Evolutionary conservation across 2,797 vertebrate genomes (phyloP).

Genomic region (Megaceryle alcyon): DNA sequence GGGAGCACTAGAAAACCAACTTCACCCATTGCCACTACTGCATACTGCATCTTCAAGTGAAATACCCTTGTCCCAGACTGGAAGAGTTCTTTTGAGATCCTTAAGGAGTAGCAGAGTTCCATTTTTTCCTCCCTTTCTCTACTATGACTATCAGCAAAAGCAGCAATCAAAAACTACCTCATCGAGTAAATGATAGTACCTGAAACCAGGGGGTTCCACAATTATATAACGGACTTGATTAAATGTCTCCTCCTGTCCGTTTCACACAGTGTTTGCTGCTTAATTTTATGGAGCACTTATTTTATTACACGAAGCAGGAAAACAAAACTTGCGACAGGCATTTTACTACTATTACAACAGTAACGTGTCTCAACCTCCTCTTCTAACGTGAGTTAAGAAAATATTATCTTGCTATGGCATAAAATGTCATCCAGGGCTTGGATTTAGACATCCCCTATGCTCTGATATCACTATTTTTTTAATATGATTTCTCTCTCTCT

Average conservation of each 20-base stretch:
- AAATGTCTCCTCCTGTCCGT: background rate
- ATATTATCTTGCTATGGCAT: background rate
- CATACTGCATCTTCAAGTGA: background rate
- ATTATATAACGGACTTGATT: background rate
- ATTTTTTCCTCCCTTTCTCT: background rate
- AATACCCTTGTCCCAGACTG: background rate
- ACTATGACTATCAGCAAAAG: background rate
- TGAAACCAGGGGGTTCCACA: background rate
- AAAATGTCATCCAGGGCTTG: background rate
- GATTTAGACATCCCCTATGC: background rate
- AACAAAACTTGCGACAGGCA: background rate
- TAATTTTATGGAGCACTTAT: background rate
- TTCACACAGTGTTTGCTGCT: background rate
- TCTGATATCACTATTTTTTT: background rate
- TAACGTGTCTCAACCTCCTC: background rate
- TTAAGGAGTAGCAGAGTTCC: background rate
- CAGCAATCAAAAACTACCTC: background rate
- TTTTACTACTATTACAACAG: background rate
- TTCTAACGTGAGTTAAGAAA: background rate
- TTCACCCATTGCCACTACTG: background rate
- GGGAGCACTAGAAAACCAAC: background rate
- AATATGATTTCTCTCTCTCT: background rate
- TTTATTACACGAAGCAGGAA: conserved; percentile 15
- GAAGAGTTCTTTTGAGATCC: background rate
- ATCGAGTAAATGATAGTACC: background rate